Evolutionary conservation across 23 tunicate species (phyloP).

Genomic region (Trididemnum nubilum): DNA sequence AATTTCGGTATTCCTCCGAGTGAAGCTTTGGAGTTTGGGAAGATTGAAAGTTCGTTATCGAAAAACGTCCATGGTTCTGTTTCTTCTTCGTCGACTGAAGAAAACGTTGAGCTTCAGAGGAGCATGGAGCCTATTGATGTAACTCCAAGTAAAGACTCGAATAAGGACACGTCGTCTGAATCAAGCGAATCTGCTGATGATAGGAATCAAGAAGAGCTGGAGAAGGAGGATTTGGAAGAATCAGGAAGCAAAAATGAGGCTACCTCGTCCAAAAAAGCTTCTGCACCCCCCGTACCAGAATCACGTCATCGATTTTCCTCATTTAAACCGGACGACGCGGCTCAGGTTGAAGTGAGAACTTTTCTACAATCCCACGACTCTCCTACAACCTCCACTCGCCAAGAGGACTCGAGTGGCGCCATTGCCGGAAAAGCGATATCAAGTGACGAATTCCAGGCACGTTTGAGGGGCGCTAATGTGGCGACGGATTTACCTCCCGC

Average conservation of each 20-base stretch:
- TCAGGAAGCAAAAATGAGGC: neutral
- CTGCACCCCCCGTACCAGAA: neutral
- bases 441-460: neutral
- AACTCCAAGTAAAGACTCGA: neutral
- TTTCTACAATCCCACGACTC: neutral
- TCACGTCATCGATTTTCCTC: slow-evolving; percentile 38
- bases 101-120: neutral
- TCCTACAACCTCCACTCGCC: neutral
- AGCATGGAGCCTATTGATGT: neutral
- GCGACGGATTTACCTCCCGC: neutral
- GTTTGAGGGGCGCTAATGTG: neutral
- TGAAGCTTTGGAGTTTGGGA: neutral
- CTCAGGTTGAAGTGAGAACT: no score
- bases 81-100: neutral
- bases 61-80: neutral
- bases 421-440: neutral
- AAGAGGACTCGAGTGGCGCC: neutral
- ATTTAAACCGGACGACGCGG: slow-evolving; percentile 29
- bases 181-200: neutral
- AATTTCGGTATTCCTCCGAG: neutral
- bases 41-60: no score
- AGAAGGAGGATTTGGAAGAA: no score
- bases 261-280: neutral
- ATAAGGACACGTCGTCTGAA: neutral
- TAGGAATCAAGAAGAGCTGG: neutral